Conservation (phyloP, 2,888 invertebrate species). For the Cerceris ruficornis region DNA sequence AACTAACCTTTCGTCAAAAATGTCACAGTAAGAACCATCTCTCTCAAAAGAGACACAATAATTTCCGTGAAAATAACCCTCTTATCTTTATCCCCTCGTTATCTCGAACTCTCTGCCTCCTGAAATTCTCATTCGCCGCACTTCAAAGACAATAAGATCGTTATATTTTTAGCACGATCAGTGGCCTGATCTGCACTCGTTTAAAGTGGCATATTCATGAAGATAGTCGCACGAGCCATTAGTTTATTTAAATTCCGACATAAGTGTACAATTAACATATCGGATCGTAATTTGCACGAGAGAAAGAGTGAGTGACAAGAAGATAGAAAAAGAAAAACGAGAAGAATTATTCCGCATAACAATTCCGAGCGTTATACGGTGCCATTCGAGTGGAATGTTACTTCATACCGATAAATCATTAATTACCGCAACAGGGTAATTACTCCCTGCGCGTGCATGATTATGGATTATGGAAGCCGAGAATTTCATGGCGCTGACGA, state of each 20-base stretch:
- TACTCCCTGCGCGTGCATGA: background rate
- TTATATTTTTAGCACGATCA: too few relatives aligned
- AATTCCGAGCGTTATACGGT: background rate
- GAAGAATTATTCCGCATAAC: slow-evolving; percentile 4
- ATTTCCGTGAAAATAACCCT: too few relatives aligned
- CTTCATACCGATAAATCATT: background rate
- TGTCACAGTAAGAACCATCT: too few relatives aligned
- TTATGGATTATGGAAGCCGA: background rate
- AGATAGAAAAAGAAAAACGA: background rate
- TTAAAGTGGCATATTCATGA: slow-evolving; percentile 9
- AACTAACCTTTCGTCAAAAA: too few relatives aligned
- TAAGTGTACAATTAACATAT: background rate
- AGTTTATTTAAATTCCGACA: background rate
- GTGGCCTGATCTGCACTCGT: background rate
- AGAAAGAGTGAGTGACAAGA: background rate
- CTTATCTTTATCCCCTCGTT: too few relatives aligned
- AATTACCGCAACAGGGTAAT: slow-evolving; percentile 11
- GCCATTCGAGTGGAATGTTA: background rate
- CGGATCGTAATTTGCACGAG: background rate
- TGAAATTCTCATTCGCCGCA: too few relatives aligned
- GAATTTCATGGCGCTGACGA: background rate
- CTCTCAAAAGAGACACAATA: too few relatives aligned
- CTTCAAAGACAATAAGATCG: too few relatives aligned
- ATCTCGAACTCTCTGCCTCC: too few relatives aligned
- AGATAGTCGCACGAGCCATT: slow-evolving; percentile 8